phyloP scores from a whole-genome alignment of 2,113 vertebrate species.

The Petromus typicus region DNA sequence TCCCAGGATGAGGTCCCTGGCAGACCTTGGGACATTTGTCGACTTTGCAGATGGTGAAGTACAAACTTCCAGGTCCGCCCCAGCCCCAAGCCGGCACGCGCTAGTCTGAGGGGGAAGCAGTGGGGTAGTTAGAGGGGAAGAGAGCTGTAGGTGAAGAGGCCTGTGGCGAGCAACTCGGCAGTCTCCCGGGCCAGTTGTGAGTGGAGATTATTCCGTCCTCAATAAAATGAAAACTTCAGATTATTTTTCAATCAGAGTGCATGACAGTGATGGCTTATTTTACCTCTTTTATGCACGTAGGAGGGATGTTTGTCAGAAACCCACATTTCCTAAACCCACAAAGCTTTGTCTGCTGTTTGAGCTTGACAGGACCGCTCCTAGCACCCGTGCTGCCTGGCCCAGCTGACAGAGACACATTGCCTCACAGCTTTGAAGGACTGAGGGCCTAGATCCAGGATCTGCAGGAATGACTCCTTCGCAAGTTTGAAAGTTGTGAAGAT shows the following conservation, averaged over 20 bases:
- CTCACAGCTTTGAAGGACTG: neutral
- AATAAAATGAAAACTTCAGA: neutral
- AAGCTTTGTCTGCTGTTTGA: neutral
- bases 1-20: neutral
- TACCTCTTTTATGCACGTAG: neutral
- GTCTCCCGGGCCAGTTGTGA: neutral
- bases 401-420: neutral
- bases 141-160: neutral
- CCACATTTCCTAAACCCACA: neutral
- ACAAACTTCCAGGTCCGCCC: neutral
- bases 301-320: neutral
- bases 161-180: neutral
- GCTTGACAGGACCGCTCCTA: neutral
- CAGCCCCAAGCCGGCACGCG: too few species aligned
- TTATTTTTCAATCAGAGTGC: neutral
- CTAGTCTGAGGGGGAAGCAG: neutral
- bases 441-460: neutral
- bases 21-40: neutral
- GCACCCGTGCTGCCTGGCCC: neutral
- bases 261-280: neutral
- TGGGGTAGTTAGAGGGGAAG: neutral
- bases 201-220: neutral
- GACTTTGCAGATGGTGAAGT: neutral
- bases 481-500: neutral
- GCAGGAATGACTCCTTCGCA: neutral